Conservation (phyloP, 2,113 vertebrate species). For the Xenus cinereus region DNA sequence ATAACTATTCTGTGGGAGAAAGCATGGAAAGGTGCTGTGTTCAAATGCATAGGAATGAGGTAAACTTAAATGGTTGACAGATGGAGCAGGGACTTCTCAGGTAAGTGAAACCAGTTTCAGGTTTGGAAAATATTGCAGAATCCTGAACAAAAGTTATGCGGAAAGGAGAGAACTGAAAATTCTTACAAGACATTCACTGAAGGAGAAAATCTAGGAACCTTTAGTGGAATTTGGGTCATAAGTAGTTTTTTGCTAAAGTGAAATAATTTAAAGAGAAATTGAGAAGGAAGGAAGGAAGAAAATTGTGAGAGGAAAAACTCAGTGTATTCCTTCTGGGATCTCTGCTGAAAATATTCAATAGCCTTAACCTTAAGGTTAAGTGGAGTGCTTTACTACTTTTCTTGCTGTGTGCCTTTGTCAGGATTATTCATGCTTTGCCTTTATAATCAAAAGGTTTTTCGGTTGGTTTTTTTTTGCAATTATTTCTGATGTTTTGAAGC, state of each 20-base stretch:
- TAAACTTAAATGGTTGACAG: neutral
- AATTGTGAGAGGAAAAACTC: neutral
- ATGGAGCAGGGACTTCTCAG: neutral
- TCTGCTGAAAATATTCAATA: neutral
- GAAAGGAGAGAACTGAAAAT: neutral
- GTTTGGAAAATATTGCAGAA: neutral
- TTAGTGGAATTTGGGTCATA: neutral
- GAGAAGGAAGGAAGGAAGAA: neutral
- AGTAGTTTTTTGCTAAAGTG: neutral
- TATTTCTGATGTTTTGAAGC: neutral
- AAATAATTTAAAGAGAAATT: neutral
- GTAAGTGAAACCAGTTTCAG: neutral
- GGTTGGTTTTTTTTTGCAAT: rapidly evolving
- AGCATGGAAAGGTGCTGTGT: neutral
- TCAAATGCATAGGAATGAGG: neutral
- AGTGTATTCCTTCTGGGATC: neutral
- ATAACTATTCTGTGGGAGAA: neutral
- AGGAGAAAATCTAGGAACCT: neutral
- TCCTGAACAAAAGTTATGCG: neutral
- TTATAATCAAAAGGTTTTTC: neutral
- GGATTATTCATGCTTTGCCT: neutral
- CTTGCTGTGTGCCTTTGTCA: neutral
- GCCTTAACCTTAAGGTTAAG: neutral
- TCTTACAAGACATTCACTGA: neutral
- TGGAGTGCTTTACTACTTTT: neutral